Evolutionary conservation across 2,888 invertebrate genomes (phyloP), one percentile per base, ranked within the genome.

Genomic region (Cerceris ruficornis): DNA sequence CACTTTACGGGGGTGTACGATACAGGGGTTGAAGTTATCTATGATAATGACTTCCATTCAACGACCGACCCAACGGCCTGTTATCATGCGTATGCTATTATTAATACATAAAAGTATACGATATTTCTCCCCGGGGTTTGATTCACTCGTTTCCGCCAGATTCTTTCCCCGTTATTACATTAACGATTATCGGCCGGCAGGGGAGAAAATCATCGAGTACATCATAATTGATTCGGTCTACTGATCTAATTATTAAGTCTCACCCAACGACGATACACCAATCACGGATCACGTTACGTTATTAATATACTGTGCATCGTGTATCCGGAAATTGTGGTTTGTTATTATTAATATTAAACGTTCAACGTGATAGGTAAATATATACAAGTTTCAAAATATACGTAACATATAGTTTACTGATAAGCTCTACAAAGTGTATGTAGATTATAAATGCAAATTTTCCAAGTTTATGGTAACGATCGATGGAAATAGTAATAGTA

Each of bases 131-230:
- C 69, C 65, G 62, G 14, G n/a, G 62, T 58, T 73, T 73, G 73
- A 78, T 78, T 80, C 68, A 67, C 59, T 43, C 67, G 62, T 11
- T 79, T 73, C 79, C 62, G 73, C 74, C 73, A 69, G 79, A 78
- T 67, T 80, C 67, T 67, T 78, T 78, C 72, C 74, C 69, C 49
- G 74, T 69, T 78, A 67, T 67, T 78, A 68, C 77, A 79, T 70
- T 69, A 73, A 79, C 79, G 79, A 79, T 80, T 69, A 74, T 67
- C 69, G 28, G 52, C 13, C 28, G 8, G 59, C 55, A 69, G 64
- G 79, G 79, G 79, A 68, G 79, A 80, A 69, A 80, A 70, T 67
- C 73, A 79, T 69, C 62, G 66, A 69, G 79, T 73, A 72, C 66
- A 17, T 46, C 62, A 67, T 78, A 73, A 78, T 77, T 70, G 77